Evolutionary conservation across 2,888 invertebrate species (phyloP).

Genomic region (Osedax frankpressi): DNA sequence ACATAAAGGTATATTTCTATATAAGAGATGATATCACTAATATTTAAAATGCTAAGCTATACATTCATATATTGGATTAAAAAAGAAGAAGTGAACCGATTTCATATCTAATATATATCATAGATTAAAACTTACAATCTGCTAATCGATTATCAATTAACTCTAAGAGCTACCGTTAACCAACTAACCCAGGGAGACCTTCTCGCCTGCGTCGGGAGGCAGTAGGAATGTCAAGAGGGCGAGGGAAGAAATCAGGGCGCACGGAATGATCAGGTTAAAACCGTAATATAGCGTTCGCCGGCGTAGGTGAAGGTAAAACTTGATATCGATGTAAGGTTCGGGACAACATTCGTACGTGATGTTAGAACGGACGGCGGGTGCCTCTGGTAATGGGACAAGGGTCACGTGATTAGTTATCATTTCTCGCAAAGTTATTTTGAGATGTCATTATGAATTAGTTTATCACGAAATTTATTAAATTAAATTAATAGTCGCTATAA

Average conservation of each 20-base stretch:
- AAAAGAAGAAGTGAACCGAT: too few relatives aligned
- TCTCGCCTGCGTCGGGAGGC: constrained; percentile 30
- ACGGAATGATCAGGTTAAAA: constrained; percentile 30
- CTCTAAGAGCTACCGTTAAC: too few relatives aligned
- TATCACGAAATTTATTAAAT: too few relatives aligned
- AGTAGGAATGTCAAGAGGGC: constrained; percentile 28
- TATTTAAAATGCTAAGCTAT: too few relatives aligned
- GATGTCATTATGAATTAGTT: not conserved
- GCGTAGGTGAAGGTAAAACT: constrained; percentile 29
- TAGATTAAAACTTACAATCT: too few relatives aligned
- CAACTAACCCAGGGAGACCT: constrained; percentile 29
- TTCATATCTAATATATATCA: too few relatives aligned
- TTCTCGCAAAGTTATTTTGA: not conserved
- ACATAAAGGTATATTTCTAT: too few relatives aligned
- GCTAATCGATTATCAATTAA: too few relatives aligned
- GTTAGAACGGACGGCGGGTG: constrained; percentile 25
- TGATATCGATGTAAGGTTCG: constrained; percentile 31
- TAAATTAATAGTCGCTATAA: too few relatives aligned
- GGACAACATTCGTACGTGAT: constrained; percentile 28
- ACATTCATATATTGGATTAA: too few relatives aligned
- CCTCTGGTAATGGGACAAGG: constrained; percentile 21
- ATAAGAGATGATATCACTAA: too few relatives aligned
- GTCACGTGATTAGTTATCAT: not conserved
- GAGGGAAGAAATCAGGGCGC: constrained; percentile 30
- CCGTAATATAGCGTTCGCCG: constrained; percentile 29